Percentiles rank a stretch among this genome's conserved stretches.
phyloP scores from a whole-genome alignment of 2,113 vertebrate genomes.

The Pandion haliaetus region DNA sequence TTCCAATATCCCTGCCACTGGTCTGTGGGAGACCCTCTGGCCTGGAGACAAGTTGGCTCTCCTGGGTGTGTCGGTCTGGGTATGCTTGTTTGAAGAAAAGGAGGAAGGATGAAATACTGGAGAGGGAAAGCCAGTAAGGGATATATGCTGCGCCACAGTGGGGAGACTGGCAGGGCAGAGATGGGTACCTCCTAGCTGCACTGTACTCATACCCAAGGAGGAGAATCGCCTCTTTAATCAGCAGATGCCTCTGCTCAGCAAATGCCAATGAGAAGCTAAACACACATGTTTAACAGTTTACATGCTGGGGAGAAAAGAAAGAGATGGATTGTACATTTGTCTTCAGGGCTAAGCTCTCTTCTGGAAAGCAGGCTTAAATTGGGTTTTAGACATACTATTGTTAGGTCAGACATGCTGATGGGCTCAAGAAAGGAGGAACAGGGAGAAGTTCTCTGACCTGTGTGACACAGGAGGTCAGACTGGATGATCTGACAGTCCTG shows the following conservation, averaged over 20 bases:
- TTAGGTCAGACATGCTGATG: background rate
- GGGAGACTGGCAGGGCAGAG: background rate
- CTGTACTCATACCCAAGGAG: background rate
- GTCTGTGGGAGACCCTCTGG: background rate
- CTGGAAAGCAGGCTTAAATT: background rate
- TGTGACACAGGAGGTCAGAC: background rate
- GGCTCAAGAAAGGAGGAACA: background rate
- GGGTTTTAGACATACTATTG: background rate
- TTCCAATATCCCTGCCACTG: background rate
- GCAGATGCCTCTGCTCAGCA: background rate
- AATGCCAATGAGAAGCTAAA: background rate
- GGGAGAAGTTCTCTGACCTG: background rate
- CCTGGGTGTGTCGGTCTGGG: background rate
- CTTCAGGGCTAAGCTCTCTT: background rate
- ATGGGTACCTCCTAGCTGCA: background rate
- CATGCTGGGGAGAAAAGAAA: background rate
- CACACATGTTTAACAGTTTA: background rate
- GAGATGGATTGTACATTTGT: background rate
- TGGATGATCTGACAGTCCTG: background rate
- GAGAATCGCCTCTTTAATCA: background rate
- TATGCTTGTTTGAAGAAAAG: background rate
- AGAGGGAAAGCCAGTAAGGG: background rate
- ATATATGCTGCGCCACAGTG: background rate
- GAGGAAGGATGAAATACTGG: background rate
- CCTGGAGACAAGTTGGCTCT: background rate